Percentiles rank a stretch among this genome's conserved stretches.
phyloP scores from a whole-genome alignment of 1,140 invertebrate species.

The Lasaia peninsularis region DNA sequence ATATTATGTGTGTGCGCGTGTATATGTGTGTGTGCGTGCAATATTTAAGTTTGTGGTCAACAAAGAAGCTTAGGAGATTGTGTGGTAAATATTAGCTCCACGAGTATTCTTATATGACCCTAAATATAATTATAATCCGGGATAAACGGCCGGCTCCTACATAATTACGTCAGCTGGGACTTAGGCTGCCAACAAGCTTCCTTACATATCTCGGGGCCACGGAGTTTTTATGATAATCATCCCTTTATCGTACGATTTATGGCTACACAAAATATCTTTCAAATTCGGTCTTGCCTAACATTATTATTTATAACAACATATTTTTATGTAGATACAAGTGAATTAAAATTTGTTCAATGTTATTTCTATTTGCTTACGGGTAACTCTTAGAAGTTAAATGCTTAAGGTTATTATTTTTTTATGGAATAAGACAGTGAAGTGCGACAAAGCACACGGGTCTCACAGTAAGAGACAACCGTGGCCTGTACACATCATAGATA shows the following conservation, averaged over 20 bases:
- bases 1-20: no score
- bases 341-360: neutral
- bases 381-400: no score
- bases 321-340: neutral
- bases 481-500: no score
- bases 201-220: constrained; percentile 15
- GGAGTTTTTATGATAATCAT: neutral
- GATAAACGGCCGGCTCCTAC: constrained; percentile 37
- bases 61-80: no score
- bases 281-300: neutral
- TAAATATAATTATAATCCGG: constrained; percentile 44
- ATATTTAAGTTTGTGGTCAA: no score
- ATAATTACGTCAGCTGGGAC: constrained; percentile 32
- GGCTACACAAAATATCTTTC: neutral
- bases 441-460: no score
- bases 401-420: no score
- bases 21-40: no score
- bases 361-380: no score
- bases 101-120: constrained; percentile 16
- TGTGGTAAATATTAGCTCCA: constrained; percentile 1
- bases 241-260: neutral
- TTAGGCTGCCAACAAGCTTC: constrained; percentile 20
- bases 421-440: no score
- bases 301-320: no score
- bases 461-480: no score